phyloP scores from a whole-genome alignment of 1,140 invertebrate genomes.

The Camponotus floridanus region DNA sequence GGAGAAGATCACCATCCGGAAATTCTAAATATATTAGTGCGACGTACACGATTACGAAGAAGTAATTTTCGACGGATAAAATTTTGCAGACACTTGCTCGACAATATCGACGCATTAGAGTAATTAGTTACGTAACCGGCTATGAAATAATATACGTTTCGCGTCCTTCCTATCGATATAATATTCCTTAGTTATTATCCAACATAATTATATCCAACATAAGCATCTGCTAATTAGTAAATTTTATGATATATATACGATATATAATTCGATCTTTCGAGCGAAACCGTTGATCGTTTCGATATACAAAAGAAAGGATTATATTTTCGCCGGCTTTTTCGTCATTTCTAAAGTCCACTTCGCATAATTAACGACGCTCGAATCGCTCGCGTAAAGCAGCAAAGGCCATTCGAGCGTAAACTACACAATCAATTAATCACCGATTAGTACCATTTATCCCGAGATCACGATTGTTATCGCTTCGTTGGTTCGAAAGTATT shows the following conservation, averaged over 20 bases:
- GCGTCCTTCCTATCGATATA: not conserved
- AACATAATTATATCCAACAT: no score
- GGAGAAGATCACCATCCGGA: slow-evolving; percentile 21
- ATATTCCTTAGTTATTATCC: not conserved
- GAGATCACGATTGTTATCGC: slow-evolving; percentile 64
- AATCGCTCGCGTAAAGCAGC: slow-evolving; percentile 45
- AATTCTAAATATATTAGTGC: slow-evolving; percentile 47
- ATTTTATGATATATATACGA: not conserved
- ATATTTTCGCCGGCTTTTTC: slow-evolving; percentile 28
- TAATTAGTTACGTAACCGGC: slow-evolving; percentile 4
- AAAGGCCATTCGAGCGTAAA: slow-evolving; percentile 52
- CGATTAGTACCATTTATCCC: slow-evolving; percentile 63
- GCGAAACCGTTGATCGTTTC: not conserved
- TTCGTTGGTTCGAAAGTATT: slow-evolving; percentile 63
- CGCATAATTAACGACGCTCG: slow-evolving; percentile 59
- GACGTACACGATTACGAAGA: not conserved
- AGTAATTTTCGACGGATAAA: slow-evolving; percentile 45
- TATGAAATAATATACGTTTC: slow-evolving; percentile 3
- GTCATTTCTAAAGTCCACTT: slow-evolving; percentile 39
- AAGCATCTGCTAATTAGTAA: not conserved
- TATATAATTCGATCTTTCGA: not conserved
- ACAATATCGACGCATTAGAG: slow-evolving; percentile 10
- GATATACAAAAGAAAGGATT: not conserved
- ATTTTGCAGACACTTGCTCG: slow-evolving; percentile 39
- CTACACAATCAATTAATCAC: slow-evolving; percentile 65